Evolutionary conservation across 2,113 vertebrate genomes (phyloP), one percentile per base, ranked within the genome.

Genomic region (Mola mola): DNA sequence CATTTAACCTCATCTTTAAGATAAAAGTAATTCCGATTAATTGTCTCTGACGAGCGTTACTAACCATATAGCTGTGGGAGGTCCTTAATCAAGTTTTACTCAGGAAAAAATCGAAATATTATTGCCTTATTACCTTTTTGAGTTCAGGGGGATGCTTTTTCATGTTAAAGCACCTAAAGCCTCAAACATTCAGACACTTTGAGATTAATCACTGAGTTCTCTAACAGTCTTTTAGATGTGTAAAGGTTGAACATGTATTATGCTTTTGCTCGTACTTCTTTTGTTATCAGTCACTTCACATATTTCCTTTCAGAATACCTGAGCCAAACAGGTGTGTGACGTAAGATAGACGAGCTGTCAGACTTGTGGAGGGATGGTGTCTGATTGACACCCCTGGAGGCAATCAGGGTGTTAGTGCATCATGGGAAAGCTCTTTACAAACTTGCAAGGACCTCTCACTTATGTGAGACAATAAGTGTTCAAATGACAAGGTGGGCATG

Each of bases 1-100:
- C 86, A 87, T 90, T 90, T 85, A 84, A 87, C 78, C 84, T 70
- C 75, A 60, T 66, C 50, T 81, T 81, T 86, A 75, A 83, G 83
- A 72, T 79, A 78, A 84, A 87, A 87, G 84, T 60, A 20, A 78
- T 87, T 84, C 78, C 58, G 62, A 40, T 83, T 85, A 87, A 89
- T 87, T 88, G 82, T 85, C 73, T 80, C 56, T 53, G 61, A 81
- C 79, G 68, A 79, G 63, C 65, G 33, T 66, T 40, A 46, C 58
- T 78, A 78, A 87, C 72, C 72, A 55, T 26, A 81, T 82, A 38
- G 63, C 82, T 77, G 52, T 66, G 59, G 76, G 75, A 81, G 48
- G 57, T 66, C 29, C 52, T 81, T 72, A 42, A 80, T 84, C 73
- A 82, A 57, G 36, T 69, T 79, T 63, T 29, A 58, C 22, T 4